phyloP scores from a whole-genome alignment of 2,113 vertebrate species.

The Pelusios castaneus region DNA sequence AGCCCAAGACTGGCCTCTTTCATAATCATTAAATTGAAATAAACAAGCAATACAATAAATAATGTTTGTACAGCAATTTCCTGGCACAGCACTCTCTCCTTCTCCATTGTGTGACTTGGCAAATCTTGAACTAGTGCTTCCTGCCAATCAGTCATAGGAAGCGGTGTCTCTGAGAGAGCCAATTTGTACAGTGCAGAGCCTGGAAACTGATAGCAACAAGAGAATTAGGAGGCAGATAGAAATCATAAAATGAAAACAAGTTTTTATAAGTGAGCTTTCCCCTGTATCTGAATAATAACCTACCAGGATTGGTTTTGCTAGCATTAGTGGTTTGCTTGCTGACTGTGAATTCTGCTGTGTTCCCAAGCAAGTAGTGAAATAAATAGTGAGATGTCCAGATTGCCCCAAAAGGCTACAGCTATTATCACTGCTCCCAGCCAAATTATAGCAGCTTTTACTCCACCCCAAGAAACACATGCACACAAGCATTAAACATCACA shows the following conservation, averaged over 20 bases:
- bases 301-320: neutral
- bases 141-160: neutral
- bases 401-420: neutral
- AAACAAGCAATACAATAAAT: slow-evolving; percentile 1
- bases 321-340: neutral
- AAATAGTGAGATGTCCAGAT: neutral
- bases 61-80: neutral
- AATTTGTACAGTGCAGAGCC: neutral
- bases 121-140: neutral
- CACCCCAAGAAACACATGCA: neutral
- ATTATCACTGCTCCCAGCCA: neutral
- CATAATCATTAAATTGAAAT: neutral
- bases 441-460: neutral
- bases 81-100: neutral
- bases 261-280: neutral
- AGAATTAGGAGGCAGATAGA: neutral
- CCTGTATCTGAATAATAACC: neutral
- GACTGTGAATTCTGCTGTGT: neutral
- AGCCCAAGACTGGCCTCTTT: neutral
- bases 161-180: neutral
- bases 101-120: neutral
- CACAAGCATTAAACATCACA: neutral
- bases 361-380: neutral
- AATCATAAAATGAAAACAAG: neutral
- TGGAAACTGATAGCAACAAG: neutral